These are phyloP conservation scores for Dasyurus viverrinus DNA, from an alignment of 2,113 vertebrate genomes.

Conservation along the genomic window DNA sequence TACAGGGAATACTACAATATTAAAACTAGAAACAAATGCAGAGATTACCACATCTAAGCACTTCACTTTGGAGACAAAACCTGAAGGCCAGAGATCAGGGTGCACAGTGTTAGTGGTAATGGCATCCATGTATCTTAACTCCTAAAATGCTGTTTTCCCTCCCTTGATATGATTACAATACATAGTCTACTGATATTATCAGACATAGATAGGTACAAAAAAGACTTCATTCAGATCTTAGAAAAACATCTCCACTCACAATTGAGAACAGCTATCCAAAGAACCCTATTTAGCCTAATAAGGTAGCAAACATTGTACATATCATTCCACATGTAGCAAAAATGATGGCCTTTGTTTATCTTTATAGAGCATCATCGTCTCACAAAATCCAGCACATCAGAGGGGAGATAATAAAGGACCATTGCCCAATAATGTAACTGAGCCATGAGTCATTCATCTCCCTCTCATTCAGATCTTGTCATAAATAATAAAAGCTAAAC, in stretches of 20 bases:
- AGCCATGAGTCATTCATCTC: conserved; percentile 26
- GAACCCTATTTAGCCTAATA: conserved; percentile 15
- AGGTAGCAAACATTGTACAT: neutral
- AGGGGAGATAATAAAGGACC: conserved; percentile 28
- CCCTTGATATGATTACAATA: neutral
- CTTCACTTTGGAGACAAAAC: neutral
- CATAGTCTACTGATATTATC: neutral
- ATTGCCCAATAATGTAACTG: conserved; percentile 22
- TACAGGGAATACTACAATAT: neutral
- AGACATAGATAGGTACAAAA: neutral
- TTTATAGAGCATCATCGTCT: neutral
- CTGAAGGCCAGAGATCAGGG: neutral
- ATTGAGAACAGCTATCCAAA: neutral
- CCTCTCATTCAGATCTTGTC: conserved; percentile 15
- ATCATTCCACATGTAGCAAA: conserved; percentile 8
- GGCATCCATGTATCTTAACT: neutral
- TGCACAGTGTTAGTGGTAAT: neutral
- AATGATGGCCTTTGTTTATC: conserved; percentile 16
- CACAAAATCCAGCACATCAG: conserved; percentile 30
- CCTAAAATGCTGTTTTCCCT: neutral
- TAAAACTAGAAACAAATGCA: neutral
- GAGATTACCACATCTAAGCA: neutral
- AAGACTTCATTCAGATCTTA: neutral
- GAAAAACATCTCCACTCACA: neutral
- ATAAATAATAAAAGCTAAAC: conserved; percentile 42